These are phyloP conservation scores for Stichopus horrens DNA, from an alignment of 53 echinoderm and acorn worm species.

Conservation along the genomic window DNA sequence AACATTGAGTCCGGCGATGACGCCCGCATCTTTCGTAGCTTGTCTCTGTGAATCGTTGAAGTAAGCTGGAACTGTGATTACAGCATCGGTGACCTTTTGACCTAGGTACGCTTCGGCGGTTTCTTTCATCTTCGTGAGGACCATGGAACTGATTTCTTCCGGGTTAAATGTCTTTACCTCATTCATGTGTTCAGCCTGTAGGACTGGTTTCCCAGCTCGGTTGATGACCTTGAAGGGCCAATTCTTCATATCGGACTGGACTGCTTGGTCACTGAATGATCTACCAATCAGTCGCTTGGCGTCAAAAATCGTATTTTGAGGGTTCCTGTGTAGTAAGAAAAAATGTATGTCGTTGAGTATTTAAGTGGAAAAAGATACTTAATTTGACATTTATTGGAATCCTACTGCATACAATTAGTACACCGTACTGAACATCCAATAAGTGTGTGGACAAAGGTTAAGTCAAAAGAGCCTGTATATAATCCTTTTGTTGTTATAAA, in stretches of 20 bases:
- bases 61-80: slow-evolving; percentile 71
- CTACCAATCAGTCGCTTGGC: slow-evolving; percentile 68
- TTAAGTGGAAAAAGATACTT: too few relatives aligned
- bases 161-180: slow-evolving; percentile 23
- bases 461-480: too few relatives aligned
- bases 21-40: slow-evolving; percentile 66
- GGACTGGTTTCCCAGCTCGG: slow-evolving; percentile 54
- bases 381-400: too few relatives aligned
- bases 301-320: slow-evolving; percentile 60
- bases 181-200: slow-evolving; percentile 53
- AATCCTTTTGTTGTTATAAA: too few relatives aligned
- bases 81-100: slow-evolving; percentile 62
- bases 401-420: too few relatives aligned
- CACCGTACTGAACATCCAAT: too few relatives aligned
- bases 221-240: slow-evolving; percentile 63
- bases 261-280: slow-evolving; percentile 19
- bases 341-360: not conserved
- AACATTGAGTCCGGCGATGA: slow-evolving; percentile 88
- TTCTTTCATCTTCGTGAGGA: slow-evolving; percentile 82
- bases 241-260: slow-evolving; percentile 67
- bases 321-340: slow-evolving; percentile 48
- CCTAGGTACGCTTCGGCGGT: slow-evolving; percentile 91
- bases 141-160: slow-evolving; percentile 92
- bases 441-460: too few relatives aligned
- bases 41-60: slow-evolving; percentile 71